A percentile compares a stretch with the other conserved stretches of the same genome.
phyloP scores from a whole-genome alignment of 2,888 invertebrate genomes.

The Arctia plantaginis region DNA sequence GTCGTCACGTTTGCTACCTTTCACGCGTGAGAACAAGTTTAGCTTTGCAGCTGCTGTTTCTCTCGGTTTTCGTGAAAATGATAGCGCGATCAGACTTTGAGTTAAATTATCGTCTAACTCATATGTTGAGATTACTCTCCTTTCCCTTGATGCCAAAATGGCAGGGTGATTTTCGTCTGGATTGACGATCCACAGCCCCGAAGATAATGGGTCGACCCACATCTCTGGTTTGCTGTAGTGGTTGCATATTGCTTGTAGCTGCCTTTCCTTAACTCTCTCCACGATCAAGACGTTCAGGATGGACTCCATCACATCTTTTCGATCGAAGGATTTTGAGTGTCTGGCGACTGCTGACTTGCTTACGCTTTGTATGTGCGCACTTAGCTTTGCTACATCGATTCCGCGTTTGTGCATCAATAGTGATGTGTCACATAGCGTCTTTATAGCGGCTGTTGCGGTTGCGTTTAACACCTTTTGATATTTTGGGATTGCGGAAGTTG shows the following conservation, averaged over 20 bases:
- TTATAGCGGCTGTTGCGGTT: neutral
- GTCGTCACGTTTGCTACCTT: slow-evolving; percentile 1
- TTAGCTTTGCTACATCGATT: neutral
- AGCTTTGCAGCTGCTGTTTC: slow-evolving; percentile 23
- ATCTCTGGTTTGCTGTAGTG: slow-evolving; percentile 17
- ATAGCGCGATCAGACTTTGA: slow-evolving; percentile 12
- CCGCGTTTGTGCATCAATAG: neutral
- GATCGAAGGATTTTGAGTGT: neutral
- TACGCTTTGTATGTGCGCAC: neutral
- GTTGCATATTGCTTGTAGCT: neutral
- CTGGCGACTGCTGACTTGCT: neutral
- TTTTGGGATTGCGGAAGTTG: neutral
- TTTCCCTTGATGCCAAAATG: neutral
- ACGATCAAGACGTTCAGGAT: neutral
- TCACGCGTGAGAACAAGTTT: slow-evolving; percentile 9
- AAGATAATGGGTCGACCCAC: slow-evolving; percentile 17
- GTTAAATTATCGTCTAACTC: slow-evolving; percentile 19
- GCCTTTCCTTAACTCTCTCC: neutral
- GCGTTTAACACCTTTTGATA: slow-evolving; percentile 3
- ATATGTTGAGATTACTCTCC: neutral
- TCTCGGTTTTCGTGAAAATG: slow-evolving; percentile 4
- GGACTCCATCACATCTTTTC: neutral
- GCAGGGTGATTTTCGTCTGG: neutral
- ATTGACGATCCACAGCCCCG: slow-evolving; percentile 5
- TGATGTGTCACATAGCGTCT: neutral